Evolutionary conservation across 1,140 invertebrate genomes (phyloP).

Genomic region (Trichoplusia ni): DNA sequence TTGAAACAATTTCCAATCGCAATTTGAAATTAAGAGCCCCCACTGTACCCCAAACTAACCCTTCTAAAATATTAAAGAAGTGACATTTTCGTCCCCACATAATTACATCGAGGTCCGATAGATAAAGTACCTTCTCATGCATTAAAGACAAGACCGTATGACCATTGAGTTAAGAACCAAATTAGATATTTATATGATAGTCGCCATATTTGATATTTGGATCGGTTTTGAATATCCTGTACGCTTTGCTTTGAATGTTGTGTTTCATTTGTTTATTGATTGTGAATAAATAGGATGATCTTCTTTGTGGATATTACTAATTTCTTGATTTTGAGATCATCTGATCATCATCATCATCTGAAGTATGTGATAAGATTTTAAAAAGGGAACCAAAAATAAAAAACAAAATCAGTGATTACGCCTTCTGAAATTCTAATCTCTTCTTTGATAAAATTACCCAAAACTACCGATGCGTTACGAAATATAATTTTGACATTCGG

Average conservation of each 20-base stretch:
- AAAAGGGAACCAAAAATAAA: no score
- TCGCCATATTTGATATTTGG: neutral
- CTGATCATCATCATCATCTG: no score
- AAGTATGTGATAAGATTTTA: no score
- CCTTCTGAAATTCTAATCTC: no score
- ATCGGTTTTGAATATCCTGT: conserved; percentile 16
- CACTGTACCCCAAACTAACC: conserved; percentile 30
- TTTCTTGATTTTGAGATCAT: neutral
- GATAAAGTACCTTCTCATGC: conserved; percentile 36
- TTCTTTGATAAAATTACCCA: no score
- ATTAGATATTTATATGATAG: conserved; percentile 37
- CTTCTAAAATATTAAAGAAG: conserved; percentile 50
- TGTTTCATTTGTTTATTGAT: no score
- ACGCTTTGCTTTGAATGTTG: neutral
- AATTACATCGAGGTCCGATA: conserved; percentile 43
- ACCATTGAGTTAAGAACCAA: conserved; percentile 19
- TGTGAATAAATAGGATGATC: neutral
- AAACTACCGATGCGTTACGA: no score
- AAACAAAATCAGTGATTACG: no score
- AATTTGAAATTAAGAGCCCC: conserved; percentile 31
- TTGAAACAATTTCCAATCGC: conserved; percentile 28
- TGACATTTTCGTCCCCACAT: conserved; percentile 41
- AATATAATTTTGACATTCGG: conserved; percentile 11
- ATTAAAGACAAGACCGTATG: conserved; percentile 18
- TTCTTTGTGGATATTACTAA: no score